These are phyloP conservation scores for Alethe diademata DNA, from an alignment of 2,113 vertebrate species.

Conservation along the genomic window DNA sequence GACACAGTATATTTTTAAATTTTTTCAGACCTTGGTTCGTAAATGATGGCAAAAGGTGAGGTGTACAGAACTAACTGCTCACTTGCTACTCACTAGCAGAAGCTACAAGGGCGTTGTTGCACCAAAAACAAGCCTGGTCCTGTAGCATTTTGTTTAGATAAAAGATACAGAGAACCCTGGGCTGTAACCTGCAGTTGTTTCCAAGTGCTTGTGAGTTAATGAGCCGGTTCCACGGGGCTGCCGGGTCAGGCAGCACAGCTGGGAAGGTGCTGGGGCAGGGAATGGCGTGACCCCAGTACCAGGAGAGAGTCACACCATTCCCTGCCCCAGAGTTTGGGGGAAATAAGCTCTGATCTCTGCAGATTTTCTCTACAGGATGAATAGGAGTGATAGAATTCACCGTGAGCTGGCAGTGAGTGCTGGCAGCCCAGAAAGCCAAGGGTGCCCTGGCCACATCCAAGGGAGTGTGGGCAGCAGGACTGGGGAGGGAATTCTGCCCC, in stretches of 20 bases:
- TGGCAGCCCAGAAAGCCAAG: background rate
- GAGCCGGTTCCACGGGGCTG: background rate
- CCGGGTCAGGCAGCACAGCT: background rate
- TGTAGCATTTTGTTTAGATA: slow-evolving; percentile 24
- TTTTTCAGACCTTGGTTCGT: background rate
- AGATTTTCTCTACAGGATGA: background rate
- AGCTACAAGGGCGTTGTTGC: slow-evolving; percentile 2
- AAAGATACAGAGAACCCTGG: background rate
- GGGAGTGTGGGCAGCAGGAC: background rate
- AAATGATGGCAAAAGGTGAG: background rate
- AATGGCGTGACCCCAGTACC: rapidly evolving
- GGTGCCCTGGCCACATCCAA: background rate
- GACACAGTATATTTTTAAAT: rapidly evolving
- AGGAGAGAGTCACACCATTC: background rate
- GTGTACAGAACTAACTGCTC: background rate
- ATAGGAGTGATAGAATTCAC: background rate
- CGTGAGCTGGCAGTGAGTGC: rapidly evolving
- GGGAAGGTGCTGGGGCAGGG: background rate
- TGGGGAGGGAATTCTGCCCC: background rate
- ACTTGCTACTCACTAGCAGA: background rate
- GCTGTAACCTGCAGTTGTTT: background rate
- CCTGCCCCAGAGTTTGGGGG: background rate
- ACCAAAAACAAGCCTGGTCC: slow-evolving; percentile 7
- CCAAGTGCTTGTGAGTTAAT: background rate
- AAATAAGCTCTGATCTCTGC: background rate